Evolutionary conservation across 2,113 vertebrate genomes (phyloP), one percentile per base, ranked within the genome.

Genomic region (Atractosteus spatula): DNA sequence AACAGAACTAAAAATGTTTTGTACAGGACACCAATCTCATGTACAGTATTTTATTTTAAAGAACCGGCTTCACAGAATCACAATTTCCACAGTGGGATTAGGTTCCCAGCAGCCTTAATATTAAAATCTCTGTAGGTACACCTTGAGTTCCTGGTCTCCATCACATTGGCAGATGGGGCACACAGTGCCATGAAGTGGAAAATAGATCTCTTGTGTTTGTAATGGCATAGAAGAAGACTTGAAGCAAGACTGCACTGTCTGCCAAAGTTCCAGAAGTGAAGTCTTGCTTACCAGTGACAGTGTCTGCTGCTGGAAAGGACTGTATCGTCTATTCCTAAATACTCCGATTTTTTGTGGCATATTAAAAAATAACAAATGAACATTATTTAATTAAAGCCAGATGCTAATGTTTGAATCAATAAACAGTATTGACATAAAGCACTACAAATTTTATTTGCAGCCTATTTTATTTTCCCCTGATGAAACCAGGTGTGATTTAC

Each of bases 171-270:
- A 91, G 86, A 90, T 89, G 85, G 86, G 73, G 70, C 81, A 88
- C 85, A 84, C 80, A 83, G 73, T 82, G 83, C 86, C 87, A 85
- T 89, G 85, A 91, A 86, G 85, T 89, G 89, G 87, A 91, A 91
- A 91, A 89, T 84, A 84, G 86, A 87, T 83, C 79, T 86, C 86
- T 80, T 85, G 74, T 78, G 85, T 83, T 86, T 85, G 85, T 82
- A 85, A 83, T 71, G 77, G 82, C 77, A 82, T 78, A 83, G 74
- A 76, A 82, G 79, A 68, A 57, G 70, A 86, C 76, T 63, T 71
- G 68, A 80, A 76, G 68, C 66, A 73, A 77, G 55, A 78, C 16
- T 61, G 59, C 41, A 44, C 44, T 62, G 69, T 69, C 41, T 74
- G 59, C 71, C 63, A 69, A 73, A 56, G 42, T 66, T n/a, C 64